Evolutionary conservation across 2,113 vertebrate species (phyloP).

Genomic region (Vicugna pacos): DNA sequence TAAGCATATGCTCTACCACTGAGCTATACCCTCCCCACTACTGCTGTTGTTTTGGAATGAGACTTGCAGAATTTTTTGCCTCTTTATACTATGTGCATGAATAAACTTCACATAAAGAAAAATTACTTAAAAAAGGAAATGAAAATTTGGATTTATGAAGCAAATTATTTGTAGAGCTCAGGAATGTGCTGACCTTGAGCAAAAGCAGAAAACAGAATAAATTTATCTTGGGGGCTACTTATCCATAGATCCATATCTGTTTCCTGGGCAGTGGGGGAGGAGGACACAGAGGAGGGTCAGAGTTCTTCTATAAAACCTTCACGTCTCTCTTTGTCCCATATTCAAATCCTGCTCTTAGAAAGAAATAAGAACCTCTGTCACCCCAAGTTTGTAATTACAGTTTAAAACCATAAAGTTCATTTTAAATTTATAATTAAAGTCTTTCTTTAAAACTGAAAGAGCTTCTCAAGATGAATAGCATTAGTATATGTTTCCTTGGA

Average conservation of each 20-base stretch:
- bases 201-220: slow-evolving; percentile 8
- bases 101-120: not conserved
- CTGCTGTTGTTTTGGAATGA: not conserved
- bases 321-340: not conserved
- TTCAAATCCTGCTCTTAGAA: not conserved
- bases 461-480: slow-evolving; percentile 14
- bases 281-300: too few species aligned
- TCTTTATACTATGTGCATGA: not conserved
- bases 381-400: not conserved
- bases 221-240: not conserved
- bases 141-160: not conserved
- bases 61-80: not conserved
- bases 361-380: not conserved
- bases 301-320: not conserved
- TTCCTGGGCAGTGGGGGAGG: not conserved
- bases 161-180: not conserved
- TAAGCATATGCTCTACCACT: too few species aligned
- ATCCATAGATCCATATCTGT: not conserved
- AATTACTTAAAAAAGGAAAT: slow-evolving; percentile 37
- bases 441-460: slow-evolving; percentile 23
- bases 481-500: not conserved
- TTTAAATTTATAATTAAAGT: not conserved
- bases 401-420: slow-evolving; percentile 29
- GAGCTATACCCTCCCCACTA: too few species aligned
- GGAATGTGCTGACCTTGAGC: not conserved